A percentile compares a stretch with the other conserved stretches of the same genome.
phyloP scores from a whole-genome alignment of 2,113 vertebrate species.

The Xenus cinereus region DNA sequence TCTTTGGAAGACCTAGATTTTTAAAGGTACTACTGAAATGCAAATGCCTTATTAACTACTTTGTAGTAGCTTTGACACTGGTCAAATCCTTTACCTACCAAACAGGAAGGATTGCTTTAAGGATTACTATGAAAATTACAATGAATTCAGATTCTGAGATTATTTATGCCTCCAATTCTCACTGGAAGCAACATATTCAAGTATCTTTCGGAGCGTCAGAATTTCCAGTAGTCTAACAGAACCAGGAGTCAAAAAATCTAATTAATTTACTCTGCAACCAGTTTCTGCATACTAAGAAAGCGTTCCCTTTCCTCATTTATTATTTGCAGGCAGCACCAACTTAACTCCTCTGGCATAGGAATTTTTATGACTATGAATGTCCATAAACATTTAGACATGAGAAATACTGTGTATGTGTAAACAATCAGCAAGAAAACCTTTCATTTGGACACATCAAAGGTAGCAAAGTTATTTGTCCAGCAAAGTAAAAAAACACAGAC shows the following conservation, averaged over 20 bases:
- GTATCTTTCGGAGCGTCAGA: not conserved
- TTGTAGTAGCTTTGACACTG: not conserved
- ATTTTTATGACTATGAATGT: not conserved
- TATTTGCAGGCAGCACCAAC: not conserved
- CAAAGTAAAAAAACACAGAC: not conserved
- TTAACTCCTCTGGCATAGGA: not conserved
- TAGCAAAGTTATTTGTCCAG: not conserved
- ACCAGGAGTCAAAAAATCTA: not conserved
- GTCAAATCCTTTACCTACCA: not conserved
- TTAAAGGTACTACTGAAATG: not conserved
- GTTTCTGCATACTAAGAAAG: not conserved
- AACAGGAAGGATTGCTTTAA: not conserved
- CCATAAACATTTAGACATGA: constrained; percentile 18
- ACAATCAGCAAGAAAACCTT: constrained; percentile 25
- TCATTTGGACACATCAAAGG: constrained; percentile 46
- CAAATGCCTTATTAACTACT: not conserved
- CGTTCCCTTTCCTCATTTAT: not conserved
- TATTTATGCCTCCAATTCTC: not conserved
- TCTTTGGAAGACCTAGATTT: not conserved
- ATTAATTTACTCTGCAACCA: not conserved
- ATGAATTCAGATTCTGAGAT: not conserved
- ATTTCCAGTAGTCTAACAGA: not conserved
- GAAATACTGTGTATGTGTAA: constrained; percentile 14
- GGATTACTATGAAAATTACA: not conserved
- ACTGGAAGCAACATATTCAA: not conserved